Evolutionary conservation across 2,113 vertebrate species (phyloP).

Genomic region (Laterallus jamaicensis): DNA sequence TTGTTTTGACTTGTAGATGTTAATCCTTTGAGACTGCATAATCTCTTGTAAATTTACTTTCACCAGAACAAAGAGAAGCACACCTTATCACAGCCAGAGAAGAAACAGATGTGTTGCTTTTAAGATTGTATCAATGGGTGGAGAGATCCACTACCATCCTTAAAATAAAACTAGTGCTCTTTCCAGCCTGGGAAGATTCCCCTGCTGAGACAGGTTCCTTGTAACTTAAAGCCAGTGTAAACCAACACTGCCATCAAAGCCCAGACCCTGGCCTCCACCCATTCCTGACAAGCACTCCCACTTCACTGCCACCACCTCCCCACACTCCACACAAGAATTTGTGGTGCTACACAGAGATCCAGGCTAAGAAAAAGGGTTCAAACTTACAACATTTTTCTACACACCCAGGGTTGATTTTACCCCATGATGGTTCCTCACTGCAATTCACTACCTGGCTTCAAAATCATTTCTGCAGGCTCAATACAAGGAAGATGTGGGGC

Average conservation of each 20-base stretch:
- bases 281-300: neutral
- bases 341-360: neutral
- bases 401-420: neutral
- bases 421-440: neutral
- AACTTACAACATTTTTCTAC: neutral
- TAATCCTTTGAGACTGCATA: neutral
- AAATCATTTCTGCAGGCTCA: neutral
- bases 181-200: neutral
- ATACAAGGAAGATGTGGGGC: no score
- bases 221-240: neutral
- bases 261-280: neutral
- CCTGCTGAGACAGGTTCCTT: neutral
- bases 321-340: accelerated
- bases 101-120: neutral
- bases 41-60: neutral
- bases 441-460: neutral
- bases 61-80: neutral
- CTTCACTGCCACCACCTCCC: accelerated
- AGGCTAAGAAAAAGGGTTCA: neutral
- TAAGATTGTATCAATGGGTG: neutral
- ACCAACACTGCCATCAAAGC: neutral
- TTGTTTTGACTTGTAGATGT: neutral
- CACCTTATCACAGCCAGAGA: neutral
- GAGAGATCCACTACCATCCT: neutral
- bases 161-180: neutral